A percentile compares a stretch with the other conserved stretches of the same genome.
Evolutionary conservation across 2,888 invertebrate genomes (phyloP).

Genomic region (Macaria liturata): DNA sequence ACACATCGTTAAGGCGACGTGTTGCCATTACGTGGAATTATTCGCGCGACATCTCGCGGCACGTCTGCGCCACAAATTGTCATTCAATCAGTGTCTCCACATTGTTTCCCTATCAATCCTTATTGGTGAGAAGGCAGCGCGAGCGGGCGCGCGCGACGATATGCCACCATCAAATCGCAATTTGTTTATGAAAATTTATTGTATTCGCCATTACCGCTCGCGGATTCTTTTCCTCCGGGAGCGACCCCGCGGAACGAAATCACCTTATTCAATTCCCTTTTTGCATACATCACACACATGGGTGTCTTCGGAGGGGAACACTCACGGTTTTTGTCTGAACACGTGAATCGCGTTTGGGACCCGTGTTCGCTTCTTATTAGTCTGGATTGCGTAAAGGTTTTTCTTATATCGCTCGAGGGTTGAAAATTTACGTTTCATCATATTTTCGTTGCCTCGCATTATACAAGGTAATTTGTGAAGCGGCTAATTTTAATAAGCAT

Average conservation of each 20-base stretch:
- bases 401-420: constrained; percentile 60
- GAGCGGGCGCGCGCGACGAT: constrained; percentile 73
- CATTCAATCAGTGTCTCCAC: constrained; percentile 81
- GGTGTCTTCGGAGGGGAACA: constrained; percentile 69
- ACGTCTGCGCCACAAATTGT: constrained; percentile 64
- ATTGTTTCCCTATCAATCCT: constrained; percentile 83
- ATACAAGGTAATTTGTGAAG: constrained; percentile 25
- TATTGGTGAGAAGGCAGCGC: constrained; percentile 66
- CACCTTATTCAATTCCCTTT: constrained; percentile 84
- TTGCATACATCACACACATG: constrained; percentile 81
- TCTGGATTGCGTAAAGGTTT: constrained; percentile 74
- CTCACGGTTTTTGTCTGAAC: constrained; percentile 76
- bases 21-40: constrained; percentile 69
- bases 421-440: constrained; percentile 37
- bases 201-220: constrained; percentile 80
- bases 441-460: constrained; percentile 26
- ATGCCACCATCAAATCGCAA: constrained; percentile 81
- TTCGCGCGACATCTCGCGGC: constrained; percentile 56
- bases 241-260: constrained; percentile 79
- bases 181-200: constrained; percentile 84
- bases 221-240: constrained; percentile 80
- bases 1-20: constrained; percentile 73
- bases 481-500: not conserved
- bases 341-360: constrained; percentile 80
- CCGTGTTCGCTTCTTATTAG: constrained; percentile 79